Evolutionary conservation across 2,797 vertebrate species (phyloP).

Genomic region (Myotis vivesi): DNA sequence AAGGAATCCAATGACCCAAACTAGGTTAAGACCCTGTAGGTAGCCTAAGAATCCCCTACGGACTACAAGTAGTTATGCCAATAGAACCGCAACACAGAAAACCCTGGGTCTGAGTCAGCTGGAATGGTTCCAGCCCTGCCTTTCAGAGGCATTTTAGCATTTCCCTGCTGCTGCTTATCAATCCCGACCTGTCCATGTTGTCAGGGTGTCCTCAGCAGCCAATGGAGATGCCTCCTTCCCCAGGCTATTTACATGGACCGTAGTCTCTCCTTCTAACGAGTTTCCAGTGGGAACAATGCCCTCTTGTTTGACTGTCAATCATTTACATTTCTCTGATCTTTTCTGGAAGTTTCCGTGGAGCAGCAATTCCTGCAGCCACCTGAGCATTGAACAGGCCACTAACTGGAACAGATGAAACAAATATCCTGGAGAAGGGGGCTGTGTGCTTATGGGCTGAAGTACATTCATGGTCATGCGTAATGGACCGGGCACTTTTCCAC

Average conservation of each 20-base stretch:
- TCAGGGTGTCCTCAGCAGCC: not conserved
- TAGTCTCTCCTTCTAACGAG: not conserved
- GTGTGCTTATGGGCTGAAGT: not conserved
- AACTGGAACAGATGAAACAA: slow-evolving; percentile 15
- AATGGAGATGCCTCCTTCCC: not conserved
- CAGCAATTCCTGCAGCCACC: not conserved
- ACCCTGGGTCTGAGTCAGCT: not conserved
- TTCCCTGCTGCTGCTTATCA: not conserved
- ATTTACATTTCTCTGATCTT: slow-evolving; percentile 24
- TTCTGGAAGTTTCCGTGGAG: not conserved
- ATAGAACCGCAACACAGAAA: not conserved
- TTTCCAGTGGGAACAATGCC: not conserved
- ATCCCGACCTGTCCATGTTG: not conserved
- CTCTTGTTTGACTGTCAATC: slow-evolving; percentile 21
- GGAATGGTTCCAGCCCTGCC: not conserved
- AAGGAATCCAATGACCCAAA: not conserved
- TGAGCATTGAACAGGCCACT: slow-evolving; percentile 20
- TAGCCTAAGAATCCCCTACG: not conserved
- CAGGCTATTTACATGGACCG: not conserved
- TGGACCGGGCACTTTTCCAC: not conserved
- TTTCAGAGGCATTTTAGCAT: not conserved
- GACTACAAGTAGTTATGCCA: not conserved
- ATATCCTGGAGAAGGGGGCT: not conserved
- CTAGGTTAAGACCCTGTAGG: not conserved
- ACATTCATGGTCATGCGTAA: not conserved